These are phyloP conservation scores for Leucophenga varia DNA, from an alignment of 1,140 invertebrate species.

Conservation along the genomic window DNA sequence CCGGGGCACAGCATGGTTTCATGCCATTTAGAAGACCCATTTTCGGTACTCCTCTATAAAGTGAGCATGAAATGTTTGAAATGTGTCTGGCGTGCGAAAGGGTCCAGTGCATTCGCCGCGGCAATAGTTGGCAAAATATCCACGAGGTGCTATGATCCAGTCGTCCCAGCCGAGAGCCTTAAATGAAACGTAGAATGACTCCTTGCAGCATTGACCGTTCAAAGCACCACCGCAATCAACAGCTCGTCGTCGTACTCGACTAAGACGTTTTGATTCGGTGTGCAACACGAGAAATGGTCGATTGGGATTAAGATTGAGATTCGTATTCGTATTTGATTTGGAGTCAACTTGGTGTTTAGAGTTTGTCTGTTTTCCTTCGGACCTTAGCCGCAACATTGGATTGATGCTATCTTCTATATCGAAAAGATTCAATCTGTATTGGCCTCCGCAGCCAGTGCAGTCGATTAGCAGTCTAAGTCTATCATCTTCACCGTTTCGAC, in stretches of 20 bases:
- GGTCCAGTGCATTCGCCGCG: constrained; percentile 78
- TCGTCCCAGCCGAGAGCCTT: constrained; percentile 90
- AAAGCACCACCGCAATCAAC: constrained; percentile 77
- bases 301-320: constrained; percentile 60
- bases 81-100: constrained; percentile 78
- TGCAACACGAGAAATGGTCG: constrained; percentile 83
- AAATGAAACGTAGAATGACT: constrained; percentile 89
- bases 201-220: constrained; percentile 84
- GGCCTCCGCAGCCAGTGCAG: constrained; percentile 78
- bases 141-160: constrained; percentile 89
- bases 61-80: constrained; percentile 84
- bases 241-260: constrained; percentile 74
- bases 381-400: too few species aligned
- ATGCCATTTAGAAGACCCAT: constrained; percentile 73
- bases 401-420: too few species aligned
- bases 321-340: not conserved
- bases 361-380: constrained; percentile 12
- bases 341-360: constrained; percentile 1
- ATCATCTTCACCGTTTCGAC: constrained; percentile 58
- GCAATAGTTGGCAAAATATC: constrained; percentile 94
- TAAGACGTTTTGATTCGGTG: constrained; percentile 65
- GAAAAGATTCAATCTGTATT: constrained; percentile 64
- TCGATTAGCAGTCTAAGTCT: constrained; percentile 78
- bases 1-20: constrained; percentile 89
- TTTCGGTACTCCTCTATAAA: constrained; percentile 86